Conservation (phyloP, 2,888 invertebrate genomes). For the Netelia inedita region DNA sequence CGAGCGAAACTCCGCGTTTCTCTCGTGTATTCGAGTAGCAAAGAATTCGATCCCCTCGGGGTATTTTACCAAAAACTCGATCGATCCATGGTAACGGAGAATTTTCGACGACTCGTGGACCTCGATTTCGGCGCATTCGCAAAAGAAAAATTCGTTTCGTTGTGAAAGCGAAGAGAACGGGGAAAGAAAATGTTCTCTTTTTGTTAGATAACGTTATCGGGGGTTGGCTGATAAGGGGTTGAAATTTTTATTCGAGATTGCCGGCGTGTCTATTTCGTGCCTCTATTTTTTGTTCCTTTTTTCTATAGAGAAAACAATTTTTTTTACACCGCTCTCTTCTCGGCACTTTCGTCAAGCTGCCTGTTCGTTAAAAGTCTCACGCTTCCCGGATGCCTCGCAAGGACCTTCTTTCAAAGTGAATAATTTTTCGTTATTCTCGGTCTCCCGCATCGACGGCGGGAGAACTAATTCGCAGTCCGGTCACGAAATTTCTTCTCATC, state of each 20-base stretch:
- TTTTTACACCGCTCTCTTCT: conserved; percentile 3
- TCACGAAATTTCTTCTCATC: conserved; percentile 59
- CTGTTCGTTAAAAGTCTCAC: conserved; percentile 53
- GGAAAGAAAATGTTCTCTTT: too few species aligned
- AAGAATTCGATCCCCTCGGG: background rate
- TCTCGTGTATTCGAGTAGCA: background rate
- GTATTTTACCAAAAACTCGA: conserved; percentile 3
- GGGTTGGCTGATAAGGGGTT: too few species aligned
- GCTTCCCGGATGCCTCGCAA: conserved; percentile 3
- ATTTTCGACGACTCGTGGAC: background rate
- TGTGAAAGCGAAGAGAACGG: too few species aligned
- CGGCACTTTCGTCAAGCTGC: conserved; percentile 4
- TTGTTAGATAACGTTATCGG: too few species aligned
- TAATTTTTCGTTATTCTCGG: conserved; percentile 3
- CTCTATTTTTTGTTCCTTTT: background rate
- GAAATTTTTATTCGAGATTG: too few species aligned
- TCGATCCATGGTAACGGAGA: background rate
- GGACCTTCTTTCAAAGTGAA: conserved; percentile 37
- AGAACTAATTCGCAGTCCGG: conserved; percentile 51
- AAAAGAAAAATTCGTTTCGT: too few species aligned
- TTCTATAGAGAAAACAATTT: background rate
- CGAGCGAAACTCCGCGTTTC: background rate
- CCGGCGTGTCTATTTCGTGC: too few species aligned
- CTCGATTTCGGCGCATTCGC: too few species aligned
- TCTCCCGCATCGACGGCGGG: background rate